Percentiles rank a stretch among this genome's conserved stretches.
These are phyloP conservation scores for Punctoribates punctum DNA, from an alignment of 2,888 invertebrate genomes.

Conservation along the genomic window DNA sequence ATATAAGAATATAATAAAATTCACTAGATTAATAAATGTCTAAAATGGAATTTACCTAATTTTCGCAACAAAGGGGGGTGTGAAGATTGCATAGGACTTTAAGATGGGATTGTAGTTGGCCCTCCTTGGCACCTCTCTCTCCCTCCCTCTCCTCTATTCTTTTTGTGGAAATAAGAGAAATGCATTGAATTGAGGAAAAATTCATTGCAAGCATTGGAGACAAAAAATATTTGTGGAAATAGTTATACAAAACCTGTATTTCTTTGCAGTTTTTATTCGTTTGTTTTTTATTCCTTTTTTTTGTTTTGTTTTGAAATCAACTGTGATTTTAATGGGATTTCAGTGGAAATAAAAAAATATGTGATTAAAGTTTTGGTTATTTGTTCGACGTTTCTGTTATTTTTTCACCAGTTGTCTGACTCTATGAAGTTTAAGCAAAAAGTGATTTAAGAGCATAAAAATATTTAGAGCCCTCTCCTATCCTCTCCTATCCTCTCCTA, in stretches of 20 bases:
- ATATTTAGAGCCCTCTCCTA: not conserved
- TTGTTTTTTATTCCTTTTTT: not conserved
- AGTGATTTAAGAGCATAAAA: conserved; percentile 7
- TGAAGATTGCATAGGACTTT: too few relatives aligned
- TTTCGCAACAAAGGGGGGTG: too few relatives aligned
- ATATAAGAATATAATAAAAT: too few relatives aligned
- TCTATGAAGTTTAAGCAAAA: not conserved
- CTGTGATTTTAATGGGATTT: not conserved
- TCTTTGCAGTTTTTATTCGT: not conserved
- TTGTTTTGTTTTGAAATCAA: not conserved
- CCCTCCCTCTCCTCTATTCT: too few relatives aligned
- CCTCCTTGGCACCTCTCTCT: too few relatives aligned
- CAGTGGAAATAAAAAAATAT: not conserved
- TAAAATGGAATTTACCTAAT: too few relatives aligned
- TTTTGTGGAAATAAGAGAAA: too few relatives aligned
- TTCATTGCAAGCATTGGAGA: too few relatives aligned
- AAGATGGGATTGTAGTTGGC: too few relatives aligned
- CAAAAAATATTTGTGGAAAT: not conserved
- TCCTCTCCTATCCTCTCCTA: not conserved
- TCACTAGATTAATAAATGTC: too few relatives aligned
- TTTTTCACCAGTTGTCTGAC: not conserved
- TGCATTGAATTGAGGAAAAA: too few relatives aligned
- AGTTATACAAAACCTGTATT: not conserved
- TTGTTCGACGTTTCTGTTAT: not conserved
- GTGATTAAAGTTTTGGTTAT: not conserved